phyloP scores from a whole-genome alignment of 1,140 invertebrate genomes.

The Adelges cooleyi region DNA sequence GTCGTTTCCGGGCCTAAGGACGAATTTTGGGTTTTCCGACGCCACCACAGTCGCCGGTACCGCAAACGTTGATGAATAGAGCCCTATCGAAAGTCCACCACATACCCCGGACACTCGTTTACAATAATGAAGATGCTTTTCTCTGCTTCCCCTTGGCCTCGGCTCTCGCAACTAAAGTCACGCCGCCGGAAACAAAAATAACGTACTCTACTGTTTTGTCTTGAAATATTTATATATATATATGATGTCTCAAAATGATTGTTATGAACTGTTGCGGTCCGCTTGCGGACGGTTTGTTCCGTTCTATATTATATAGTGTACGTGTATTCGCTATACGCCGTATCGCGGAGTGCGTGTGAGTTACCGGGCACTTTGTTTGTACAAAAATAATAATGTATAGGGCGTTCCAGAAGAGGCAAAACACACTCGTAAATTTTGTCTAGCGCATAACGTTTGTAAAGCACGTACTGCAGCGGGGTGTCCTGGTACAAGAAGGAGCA shows the following conservation, averaged over 20 bases:
- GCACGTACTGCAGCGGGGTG: conserved; percentile 23
- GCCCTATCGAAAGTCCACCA: conserved; percentile 1
- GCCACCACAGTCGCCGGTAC: conserved; percentile 1
- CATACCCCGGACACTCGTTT: neutral
- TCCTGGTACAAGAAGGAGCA: neutral
- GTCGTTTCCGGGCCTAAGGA: conserved; percentile 9
- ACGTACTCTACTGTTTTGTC: neutral
- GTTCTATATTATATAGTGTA: too few species aligned
- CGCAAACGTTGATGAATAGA: conserved; percentile 22
- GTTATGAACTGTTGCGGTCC: too few species aligned
- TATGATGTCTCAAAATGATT: too few species aligned
- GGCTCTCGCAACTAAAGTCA: neutral
- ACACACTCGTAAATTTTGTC: conserved; percentile 21
- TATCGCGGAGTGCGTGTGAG: neutral
- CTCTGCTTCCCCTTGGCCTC: neutral
- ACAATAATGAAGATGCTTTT: conserved; percentile 1
- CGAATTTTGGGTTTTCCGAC: conserved; percentile 22
- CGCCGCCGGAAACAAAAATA: conserved; percentile 1
- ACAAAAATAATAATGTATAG: too few species aligned
- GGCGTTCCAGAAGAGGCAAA: neutral
- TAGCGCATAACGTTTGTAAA: conserved; percentile 10
- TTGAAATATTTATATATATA: too few species aligned
- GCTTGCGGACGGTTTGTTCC: too few species aligned
- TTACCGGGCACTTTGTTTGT: neutral
- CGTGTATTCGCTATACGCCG: neutral